phyloP scores from a whole-genome alignment of 53 echinoderm and acorn worm species.

The Luidia sarsii region DNA sequence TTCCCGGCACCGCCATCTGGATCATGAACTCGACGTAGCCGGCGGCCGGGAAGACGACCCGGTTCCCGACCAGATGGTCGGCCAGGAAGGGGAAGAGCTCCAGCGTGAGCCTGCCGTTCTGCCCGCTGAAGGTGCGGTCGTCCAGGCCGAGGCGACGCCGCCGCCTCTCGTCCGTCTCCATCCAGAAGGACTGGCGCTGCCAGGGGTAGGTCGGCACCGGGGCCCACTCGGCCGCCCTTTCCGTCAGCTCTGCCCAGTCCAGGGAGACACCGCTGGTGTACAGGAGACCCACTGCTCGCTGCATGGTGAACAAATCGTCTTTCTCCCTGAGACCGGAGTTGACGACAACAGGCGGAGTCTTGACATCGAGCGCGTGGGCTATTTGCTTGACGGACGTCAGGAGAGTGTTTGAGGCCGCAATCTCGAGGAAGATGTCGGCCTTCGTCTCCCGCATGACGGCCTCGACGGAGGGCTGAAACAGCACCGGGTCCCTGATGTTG shows the following conservation, averaged over 20 bases:
- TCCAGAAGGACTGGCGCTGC: conserved; percentile 85
- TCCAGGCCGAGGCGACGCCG: conserved; percentile 84
- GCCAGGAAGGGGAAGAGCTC: conserved; percentile 81
- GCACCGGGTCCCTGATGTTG: conserved; percentile 88
- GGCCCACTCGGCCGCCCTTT: conserved; percentile 71
- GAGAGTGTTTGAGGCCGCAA: conserved; percentile 87
- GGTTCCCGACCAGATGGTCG: conserved; percentile 70
- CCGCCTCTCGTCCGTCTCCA: conserved; percentile 79
- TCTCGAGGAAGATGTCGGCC: conserved; percentile 84
- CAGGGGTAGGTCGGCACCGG: conserved; percentile 86
- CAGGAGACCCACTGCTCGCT: conserved; percentile 68
- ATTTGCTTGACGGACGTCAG: conserved; percentile 86
- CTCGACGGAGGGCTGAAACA: conserved; percentile 84
- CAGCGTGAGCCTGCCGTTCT: conserved; percentile 75
- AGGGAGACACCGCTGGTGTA: conserved; percentile 67
- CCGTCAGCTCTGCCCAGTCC: conserved; percentile 77
- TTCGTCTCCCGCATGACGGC: conserved; percentile 72
- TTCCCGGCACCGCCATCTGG: conserved; percentile 62
- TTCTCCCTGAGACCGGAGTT: conserved; percentile 79
- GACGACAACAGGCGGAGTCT: conserved; percentile 68
- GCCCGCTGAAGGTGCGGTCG: conserved; percentile 88
- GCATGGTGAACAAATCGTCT: conserved; percentile 69
- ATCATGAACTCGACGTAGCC: conserved; percentile 82
- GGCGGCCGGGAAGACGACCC: conserved; percentile 80
- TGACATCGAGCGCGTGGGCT: conserved; percentile 71